Base-by-base conservation (phyloP, 2,797 vertebrate species). In the Brachymystax lenok region DNA sequence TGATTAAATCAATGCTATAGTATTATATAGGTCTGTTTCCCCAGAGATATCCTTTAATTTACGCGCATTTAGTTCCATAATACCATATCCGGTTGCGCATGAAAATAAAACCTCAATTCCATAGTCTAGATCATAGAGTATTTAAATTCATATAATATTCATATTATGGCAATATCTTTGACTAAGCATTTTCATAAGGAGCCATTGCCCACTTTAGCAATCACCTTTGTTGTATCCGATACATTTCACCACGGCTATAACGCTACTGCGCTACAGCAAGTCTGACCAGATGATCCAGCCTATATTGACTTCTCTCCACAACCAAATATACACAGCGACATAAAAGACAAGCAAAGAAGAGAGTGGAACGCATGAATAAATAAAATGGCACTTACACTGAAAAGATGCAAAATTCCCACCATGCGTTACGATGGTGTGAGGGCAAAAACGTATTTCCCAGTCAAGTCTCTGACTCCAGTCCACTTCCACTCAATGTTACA, bases 361-460 rank as follows among this genome's bases (percentile, higher is more conserved):
- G 5, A 71, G 10, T 51, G 7, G 16, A 35, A 30, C 4, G 13
- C 72, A 28, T 12, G 66, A 69, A 30, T 16, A 71, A 24, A 69
- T 24, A 67, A 67, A 63, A 80, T 7, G 40, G 12, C 92, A 98
- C 98, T 98, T 95, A 99, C 98, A 96, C 95, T 96, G 97, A 93
- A 96, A 93, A 91, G 96, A 96, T 93, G 93, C 94, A 92, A 97
- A 96, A 98, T 97, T 96, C 97, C 97, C 96, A 99, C 97, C 98
- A 99, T 99, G 95, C 97, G 97, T 95, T 91, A 93, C 94, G 87
- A 90, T 91, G 94, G 91, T 12, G 40, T 93, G 86, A 90, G 95
- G 95, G 94, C 90, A 94, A 95, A 84, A 97, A 94, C 96, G 95
- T 46, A 98, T 96, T 96, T 96, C 96, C 96, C 96, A 94, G 95